A percentile compares a stretch with the other conserved stretches of the same genome.
Evolutionary conservation across 2,797 vertebrate genomes (phyloP).

Genomic region (Delichon dasypus): DNA sequence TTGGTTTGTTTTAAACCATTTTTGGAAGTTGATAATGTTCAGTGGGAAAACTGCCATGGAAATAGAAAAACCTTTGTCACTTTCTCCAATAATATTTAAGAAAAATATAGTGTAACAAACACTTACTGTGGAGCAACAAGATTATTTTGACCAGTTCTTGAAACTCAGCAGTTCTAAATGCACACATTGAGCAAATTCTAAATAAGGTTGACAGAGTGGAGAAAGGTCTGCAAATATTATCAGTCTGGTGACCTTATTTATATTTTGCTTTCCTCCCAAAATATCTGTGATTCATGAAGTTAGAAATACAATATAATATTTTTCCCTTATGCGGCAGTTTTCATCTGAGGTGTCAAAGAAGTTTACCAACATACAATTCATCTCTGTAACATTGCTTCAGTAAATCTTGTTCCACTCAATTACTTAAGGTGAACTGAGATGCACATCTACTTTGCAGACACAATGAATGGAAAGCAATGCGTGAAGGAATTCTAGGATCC

Average conservation of each 20-base stretch:
- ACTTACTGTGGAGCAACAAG: not conserved
- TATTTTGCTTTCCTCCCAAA: conserved; percentile 9
- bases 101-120: not conserved
- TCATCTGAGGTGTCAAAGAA: conserved; percentile 17
- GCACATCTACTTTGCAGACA: not conserved
- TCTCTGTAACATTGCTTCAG: not conserved
- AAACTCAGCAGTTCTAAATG: conserved; percentile 24
- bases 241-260: conserved; percentile 46
- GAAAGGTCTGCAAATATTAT: conserved; percentile 55
- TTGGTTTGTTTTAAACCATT: not conserved
- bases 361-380: conserved; percentile 31
- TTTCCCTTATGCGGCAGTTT: conserved; percentile 39
- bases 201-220: conserved; percentile 16
- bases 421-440: not conserved
- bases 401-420: conserved; percentile 30
- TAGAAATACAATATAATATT: not conserved
- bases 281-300: not conserved
- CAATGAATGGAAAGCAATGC: not conserved
- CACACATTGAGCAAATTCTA: conserved; percentile 12
- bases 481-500: not conserved
- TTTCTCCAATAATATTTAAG: not conserved
- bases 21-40: not conserved
- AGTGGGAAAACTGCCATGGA: not conserved
- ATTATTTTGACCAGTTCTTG: not conserved
- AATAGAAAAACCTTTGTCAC: not conserved